Base-by-base conservation (phyloP, 2,113 vertebrate species). In the Dinomys branickii region DNA sequence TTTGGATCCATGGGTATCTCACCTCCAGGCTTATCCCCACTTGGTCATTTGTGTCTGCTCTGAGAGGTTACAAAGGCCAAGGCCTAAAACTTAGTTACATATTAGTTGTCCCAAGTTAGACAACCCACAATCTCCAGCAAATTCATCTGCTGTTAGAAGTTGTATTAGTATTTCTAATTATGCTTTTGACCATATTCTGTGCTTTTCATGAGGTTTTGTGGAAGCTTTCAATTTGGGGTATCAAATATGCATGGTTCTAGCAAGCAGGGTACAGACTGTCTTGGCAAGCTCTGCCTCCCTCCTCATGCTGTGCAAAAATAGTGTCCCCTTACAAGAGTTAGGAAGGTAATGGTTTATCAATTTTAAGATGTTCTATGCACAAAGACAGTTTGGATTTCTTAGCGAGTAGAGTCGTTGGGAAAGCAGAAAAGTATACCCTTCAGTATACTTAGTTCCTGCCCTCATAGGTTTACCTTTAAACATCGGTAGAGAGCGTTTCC, bases 201-300 rank as follows among this genome's bases (percentile, higher is more conserved):
- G 75, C 54, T 91, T 69, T 88, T 52, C 7, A 16, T 16, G 69
- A 89, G 85, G 24, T 65, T 90, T 94, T 91, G 52, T 58, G 88
- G 58, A 91, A 95, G 44, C 67, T 78, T 97, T 91, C 91, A 97
- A 71, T 97, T 89, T 89, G 22, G 17, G 73, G 44, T 81, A 63
- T 88, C 44, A 93, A 80, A 88, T 77, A 11, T 67, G 38, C 38
- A 8, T 33, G 3, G 35, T 4, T 59, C 52, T 44, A 84, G 78
- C 58, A 20, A 47, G 63, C 50, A 35, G 86, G 41, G 58, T 44
- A 14, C 11, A 30, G 82, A 41, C 11, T 71, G 16, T 47, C 56
- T 85, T 86, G 87, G 78, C 44, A 54, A 85, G 13, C 38, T 35
- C 56, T 78, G 3, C 38, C 38, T 65, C 56, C 52, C 8, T 85